Evolutionary conservation across 53 echinoderm and acorn worm species (phyloP).

Genomic region (Holothuria scabra): DNA sequence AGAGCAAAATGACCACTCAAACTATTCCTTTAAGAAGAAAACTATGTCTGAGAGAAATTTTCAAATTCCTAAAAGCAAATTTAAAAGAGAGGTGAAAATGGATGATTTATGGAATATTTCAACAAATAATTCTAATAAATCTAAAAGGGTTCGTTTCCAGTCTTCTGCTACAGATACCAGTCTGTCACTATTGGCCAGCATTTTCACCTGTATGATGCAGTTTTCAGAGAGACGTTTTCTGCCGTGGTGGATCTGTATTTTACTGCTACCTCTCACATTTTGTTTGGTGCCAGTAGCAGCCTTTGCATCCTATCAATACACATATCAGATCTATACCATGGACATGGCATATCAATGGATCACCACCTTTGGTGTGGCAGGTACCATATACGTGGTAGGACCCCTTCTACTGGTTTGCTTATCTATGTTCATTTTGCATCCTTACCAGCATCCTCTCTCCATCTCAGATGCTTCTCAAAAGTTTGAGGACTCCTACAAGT

Average conservation of each 20-base stretch:
- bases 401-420: slow-evolving; percentile 30
- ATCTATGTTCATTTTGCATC: background rate
- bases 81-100: too few species aligned
- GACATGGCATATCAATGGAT: slow-evolving; percentile 24
- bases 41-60: too few species aligned
- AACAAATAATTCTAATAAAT: slow-evolving; percentile 13
- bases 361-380: slow-evolving; percentile 19
- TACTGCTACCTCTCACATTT: background rate
- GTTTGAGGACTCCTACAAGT: slow-evolving; percentile 35
- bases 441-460: background rate
- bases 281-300: background rate
- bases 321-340: slow-evolving; percentile 13
- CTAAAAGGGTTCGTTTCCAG: slow-evolving; percentile 10
- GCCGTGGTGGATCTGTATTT: slow-evolving; percentile 24
- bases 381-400: background rate
- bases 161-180: background rate
- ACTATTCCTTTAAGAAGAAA: too few species aligned
- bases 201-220: background rate
- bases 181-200: background rate
- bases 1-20: too few species aligned
- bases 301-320: background rate
- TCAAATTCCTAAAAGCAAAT: too few species aligned
- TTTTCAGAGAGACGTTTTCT: background rate
- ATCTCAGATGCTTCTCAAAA: slow-evolving; percentile 16
- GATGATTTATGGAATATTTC: background rate